Percentiles rank a stretch among this genome's conserved stretches.
These are phyloP conservation scores for Drosophila guanche DNA, from an alignment of 1,140 invertebrate genomes.

Conservation along the genomic window DNA sequence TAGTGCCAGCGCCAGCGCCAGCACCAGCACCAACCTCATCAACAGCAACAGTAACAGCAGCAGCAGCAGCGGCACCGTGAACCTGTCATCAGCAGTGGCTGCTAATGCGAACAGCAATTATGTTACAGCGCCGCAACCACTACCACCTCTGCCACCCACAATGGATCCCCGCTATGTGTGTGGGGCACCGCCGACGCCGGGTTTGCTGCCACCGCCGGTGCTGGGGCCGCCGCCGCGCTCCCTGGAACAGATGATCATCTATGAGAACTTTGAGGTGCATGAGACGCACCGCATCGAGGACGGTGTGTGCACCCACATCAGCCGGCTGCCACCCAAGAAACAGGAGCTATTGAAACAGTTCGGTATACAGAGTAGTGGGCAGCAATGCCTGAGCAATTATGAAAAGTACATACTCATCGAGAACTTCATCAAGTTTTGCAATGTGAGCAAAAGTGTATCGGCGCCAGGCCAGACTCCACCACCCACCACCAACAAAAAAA, in stretches of 20 bases:
- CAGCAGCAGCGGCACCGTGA: constrained; percentile 14
- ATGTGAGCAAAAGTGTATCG: constrained; percentile 81
- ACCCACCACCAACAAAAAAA: constrained; percentile 1
- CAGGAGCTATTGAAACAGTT: constrained; percentile 84
- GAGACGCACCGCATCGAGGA: constrained; percentile 81
- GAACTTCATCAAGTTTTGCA: constrained; percentile 84
- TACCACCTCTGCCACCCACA: constrained; percentile 26
- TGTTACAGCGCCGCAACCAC: constrained; percentile 17
- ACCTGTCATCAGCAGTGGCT: constrained; percentile 22
- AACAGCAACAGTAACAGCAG: constrained; percentile 37
- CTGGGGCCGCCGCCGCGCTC: constrained; percentile 64
- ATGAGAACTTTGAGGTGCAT: constrained; percentile 82
- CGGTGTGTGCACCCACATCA: constrained; percentile 81
- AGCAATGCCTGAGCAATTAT: constrained; percentile 83
- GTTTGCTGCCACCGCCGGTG: constrained; percentile 41
- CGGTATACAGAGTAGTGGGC: constrained; percentile 83
- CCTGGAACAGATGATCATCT: constrained; percentile 77
- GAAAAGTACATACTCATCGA: constrained; percentile 84
- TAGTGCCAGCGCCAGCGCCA: constrained; percentile 38
- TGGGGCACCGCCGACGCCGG: constrained; percentile 26
- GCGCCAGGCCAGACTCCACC: constrained; percentile 14
- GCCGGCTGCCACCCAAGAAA: constrained; percentile 81
- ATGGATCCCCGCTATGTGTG: constrained; percentile 61
- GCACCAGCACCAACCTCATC: constrained; percentile 19
- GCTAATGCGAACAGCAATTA: constrained; percentile 21